Percentiles rank a stretch among this genome's conserved stretches.
These are phyloP conservation scores for Acropora tenuis DNA, from an alignment of 64 coral and sea anemone genomes.

Conservation along the genomic window DNA sequence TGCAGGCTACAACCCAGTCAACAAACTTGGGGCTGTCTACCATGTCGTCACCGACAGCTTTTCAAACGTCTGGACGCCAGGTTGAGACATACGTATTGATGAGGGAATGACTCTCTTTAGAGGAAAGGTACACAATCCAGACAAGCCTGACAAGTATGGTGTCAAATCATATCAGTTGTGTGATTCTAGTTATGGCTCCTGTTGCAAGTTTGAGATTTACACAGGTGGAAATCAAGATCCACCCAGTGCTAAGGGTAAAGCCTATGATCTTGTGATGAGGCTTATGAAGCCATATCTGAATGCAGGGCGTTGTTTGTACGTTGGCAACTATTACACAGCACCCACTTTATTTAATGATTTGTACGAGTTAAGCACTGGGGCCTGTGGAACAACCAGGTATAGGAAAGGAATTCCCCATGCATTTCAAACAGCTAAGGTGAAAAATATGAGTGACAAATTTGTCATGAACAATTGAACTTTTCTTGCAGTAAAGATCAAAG, in stretches of 20 bases:
- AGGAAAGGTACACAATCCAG: slow-evolving; percentile 17
- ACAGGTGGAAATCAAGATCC: slow-evolving; percentile 7
- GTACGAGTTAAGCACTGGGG: slow-evolving; percentile 1
- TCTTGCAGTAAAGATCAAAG: neutral
- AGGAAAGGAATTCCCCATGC: neutral
- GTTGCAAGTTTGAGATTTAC: slow-evolving; percentile 19
- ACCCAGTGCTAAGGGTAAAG: slow-evolving; percentile 15
- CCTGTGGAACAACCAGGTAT: slow-evolving; percentile 33
- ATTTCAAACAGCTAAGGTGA: neutral
- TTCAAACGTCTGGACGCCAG: slow-evolving; percentile 27
- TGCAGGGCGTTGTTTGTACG: slow-evolving; percentile 3
- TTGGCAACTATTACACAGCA: slow-evolving; percentile 36
- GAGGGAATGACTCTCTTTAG: slow-evolving; percentile 4
- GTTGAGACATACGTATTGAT: slow-evolving; percentile 5
- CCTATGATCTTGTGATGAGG: slow-evolving; percentile 18
- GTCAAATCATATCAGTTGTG: neutral
- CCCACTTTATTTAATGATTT: slow-evolving; percentile 1
- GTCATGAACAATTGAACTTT: slow-evolving; percentile 14
- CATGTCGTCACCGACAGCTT: neutral
- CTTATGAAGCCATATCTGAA: slow-evolving; percentile 40
- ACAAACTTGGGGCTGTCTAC: neutral
- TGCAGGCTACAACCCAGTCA: neutral
- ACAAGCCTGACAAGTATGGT: neutral
- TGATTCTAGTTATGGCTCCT: slow-evolving; percentile 41
- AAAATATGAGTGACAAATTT: slow-evolving; percentile 14